Conservation (phyloP, 2,113 vertebrate species). For the Prolemur simus region DNA sequence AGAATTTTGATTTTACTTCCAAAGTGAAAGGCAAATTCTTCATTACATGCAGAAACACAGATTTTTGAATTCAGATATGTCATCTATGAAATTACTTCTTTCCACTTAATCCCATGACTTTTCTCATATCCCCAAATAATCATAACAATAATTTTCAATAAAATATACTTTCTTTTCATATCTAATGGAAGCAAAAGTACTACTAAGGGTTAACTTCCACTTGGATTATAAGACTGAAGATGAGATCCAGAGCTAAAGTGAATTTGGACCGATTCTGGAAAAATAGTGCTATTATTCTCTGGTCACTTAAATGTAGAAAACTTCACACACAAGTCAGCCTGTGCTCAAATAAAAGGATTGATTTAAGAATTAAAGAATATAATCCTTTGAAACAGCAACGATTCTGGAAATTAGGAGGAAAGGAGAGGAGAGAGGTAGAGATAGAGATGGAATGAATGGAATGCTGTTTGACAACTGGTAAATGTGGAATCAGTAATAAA, state of each 20-base stretch:
- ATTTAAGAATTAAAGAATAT: neutral
- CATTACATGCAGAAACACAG: neutral
- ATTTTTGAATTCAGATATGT: neutral
- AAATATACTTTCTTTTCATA: neutral
- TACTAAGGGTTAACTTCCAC: neutral
- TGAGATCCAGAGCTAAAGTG: neutral
- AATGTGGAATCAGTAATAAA: neutral
- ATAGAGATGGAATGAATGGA: neutral
- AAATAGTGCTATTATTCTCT: neutral
- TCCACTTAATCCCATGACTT: neutral
- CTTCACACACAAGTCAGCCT: neutral
- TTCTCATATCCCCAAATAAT: neutral
- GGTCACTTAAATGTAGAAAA: neutral
- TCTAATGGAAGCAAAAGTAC: neutral
- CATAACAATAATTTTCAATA: neutral
- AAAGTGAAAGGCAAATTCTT: neutral
- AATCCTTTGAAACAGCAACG: neutral
- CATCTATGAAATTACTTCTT: neutral
- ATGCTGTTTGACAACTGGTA: neutral
- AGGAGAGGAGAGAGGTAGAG: no score
- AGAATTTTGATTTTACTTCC: slow-evolving; percentile 10
- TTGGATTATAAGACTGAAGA: neutral
- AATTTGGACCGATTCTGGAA: neutral
- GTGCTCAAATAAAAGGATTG: neutral
- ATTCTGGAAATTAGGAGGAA: neutral